Base-by-base conservation (phyloP, 2,888 invertebrate genomes). In the Trachelus tabidus region DNA sequence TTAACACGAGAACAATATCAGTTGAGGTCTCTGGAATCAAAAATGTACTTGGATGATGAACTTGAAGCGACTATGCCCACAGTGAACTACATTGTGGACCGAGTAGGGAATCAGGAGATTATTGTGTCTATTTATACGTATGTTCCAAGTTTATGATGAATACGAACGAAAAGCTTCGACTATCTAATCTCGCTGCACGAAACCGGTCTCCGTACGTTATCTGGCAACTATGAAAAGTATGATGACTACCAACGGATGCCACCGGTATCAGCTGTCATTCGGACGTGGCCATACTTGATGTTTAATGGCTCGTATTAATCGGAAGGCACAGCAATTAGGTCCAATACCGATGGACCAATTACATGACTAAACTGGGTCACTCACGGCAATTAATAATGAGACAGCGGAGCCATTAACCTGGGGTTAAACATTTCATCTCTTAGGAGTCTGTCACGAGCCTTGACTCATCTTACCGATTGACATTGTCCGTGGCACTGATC, bases 291-390 rank as follows among this genome's bases (percentile, higher is more conserved):
- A 80, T 83, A 83, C 79, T 73, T 75, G 75, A 79, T 82, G 79
- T 76, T 81, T 87, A 87, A 87, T 85, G 86, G 87, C 81, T 81
- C 77, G 80, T 83, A 86, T 86, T 84, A 87, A 87, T 85, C 84
- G 83, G 69, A 34, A 73, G 73, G 76, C 56, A 40, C 68, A 73
- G 71, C 73, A 69, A 31, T 40, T 69, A 69, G 76, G 79, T 80
- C 80, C 80, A 84, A 84, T 81, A 83, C 80, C 83, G 79, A 79
- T 79, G 75, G 80, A 80, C 81, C 83, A 84, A 82, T 86, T 81
- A 81, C 78, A 78, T 77, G 76, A 81, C 77, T 82, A 82, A 84
- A 84, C 81, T 84, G 83, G 85, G 83, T 85, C 84, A 80, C 73
- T 75, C 31, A 76, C 75, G n/a, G 82, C 83, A 82, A 86, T 86